phyloP scores from a whole-genome alignment of 2,888 invertebrate genomes.

The Neoitamus cyanurus region DNA sequence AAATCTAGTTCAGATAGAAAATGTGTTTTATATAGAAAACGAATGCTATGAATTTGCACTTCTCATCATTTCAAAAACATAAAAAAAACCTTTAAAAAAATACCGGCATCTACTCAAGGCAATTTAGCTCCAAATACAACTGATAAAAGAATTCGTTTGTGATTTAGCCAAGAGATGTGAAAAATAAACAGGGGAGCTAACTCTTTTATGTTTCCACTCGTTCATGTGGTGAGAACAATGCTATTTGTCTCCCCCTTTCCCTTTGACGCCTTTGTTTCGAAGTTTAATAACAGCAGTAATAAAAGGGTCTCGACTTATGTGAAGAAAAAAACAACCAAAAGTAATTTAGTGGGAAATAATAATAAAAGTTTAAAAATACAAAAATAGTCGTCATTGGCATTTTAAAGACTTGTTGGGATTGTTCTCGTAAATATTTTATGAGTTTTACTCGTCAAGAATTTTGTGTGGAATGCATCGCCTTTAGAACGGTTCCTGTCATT shows the following conservation, averaged over 20 bases:
- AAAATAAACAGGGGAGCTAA: not conserved
- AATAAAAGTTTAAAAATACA: not conserved
- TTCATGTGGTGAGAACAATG: not conserved
- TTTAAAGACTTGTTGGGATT: not conserved
- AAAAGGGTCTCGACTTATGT: not conserved
- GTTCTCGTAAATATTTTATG: not conserved
- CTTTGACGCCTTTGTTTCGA: not conserved
- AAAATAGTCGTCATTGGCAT: not conserved
- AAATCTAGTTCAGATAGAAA: not conserved
- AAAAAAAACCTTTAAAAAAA: not conserved
- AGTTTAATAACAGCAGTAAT: not conserved
- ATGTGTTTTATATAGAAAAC: not conserved
- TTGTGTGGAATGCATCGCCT: not conserved
- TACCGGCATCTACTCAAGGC: not conserved
- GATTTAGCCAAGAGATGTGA: not conserved
- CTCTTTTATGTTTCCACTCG: not conserved
- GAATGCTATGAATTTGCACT: not conserved
- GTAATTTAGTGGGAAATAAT: not conserved
- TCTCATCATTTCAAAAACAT: not conserved
- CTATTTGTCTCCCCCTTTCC: not conserved
- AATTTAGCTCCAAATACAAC: not conserved
- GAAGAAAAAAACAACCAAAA: not conserved
- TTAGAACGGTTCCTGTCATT: not conserved
- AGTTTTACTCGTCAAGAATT: not conserved
- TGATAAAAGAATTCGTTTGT: not conserved